Evolutionary conservation across 2,888 invertebrate genomes (phyloP).

Genomic region (Melanostoma scalare): DNA sequence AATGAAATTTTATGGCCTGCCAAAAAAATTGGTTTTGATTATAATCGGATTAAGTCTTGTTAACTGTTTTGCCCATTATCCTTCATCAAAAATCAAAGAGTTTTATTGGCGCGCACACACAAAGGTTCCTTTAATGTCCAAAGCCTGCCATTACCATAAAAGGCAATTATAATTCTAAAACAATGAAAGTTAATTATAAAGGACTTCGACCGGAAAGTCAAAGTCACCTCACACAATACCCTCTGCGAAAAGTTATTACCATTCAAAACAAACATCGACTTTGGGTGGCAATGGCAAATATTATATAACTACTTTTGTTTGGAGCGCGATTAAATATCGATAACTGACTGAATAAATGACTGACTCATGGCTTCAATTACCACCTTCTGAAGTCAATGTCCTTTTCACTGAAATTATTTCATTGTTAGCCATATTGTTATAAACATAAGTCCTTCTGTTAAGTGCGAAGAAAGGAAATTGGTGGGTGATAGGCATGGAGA

Average conservation of each 20-base stretch:
- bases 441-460: constrained; percentile 3
- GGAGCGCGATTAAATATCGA: neutral
- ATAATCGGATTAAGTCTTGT: neutral
- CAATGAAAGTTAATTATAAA: constrained; percentile 15
- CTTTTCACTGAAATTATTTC: constrained; percentile 7
- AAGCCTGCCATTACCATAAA: neutral
- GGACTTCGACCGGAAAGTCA: neutral
- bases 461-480: constrained; percentile 1
- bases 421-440: constrained; percentile 5
- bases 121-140: neutral
- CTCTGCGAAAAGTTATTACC: constrained; percentile 1
- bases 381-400: neutral
- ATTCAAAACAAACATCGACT: neutral
- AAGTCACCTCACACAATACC: neutral
- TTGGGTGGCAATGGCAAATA: neutral
- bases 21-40: neutral
- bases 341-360: neutral
- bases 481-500: neutral
- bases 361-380: constrained; percentile 9
- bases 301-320: neutral
- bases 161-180: neutral
- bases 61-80: constrained; percentile 2
- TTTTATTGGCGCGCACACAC: neutral
- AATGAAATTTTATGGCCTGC: neutral
- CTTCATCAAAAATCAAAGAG: neutral